Percentiles rank a stretch among this genome's conserved stretches.
Conservation (phyloP, 2,888 invertebrate species). For the Chymomyza amoena region DNA sequence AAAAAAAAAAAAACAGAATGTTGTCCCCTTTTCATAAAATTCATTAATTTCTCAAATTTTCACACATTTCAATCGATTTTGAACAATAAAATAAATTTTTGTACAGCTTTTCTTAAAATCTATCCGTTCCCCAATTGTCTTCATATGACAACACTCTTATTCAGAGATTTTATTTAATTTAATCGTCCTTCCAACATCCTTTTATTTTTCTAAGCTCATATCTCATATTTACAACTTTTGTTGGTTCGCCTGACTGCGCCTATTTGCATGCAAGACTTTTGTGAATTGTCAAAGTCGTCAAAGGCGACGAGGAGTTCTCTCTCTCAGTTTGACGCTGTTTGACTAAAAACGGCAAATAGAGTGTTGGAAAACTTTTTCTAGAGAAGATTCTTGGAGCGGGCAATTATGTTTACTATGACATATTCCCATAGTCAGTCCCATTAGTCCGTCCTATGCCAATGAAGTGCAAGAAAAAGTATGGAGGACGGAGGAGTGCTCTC, state of each 20-base stretch:
- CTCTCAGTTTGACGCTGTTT: not conserved
- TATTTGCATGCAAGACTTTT: conserved; percentile 36
- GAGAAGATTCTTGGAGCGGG: not conserved
- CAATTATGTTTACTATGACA: not conserved
- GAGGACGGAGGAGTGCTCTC: not conserved
- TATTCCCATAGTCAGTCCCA: not conserved
- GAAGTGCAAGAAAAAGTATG: not conserved
- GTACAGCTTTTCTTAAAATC: not conserved
- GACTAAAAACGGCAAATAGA: conserved; percentile 21
- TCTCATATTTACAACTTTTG: not conserved
- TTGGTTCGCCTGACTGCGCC: conserved; percentile 21
- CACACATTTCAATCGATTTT: too few relatives aligned
- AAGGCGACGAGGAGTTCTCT: too few relatives aligned
- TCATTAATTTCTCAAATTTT: too few relatives aligned
- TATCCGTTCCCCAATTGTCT: too few relatives aligned
- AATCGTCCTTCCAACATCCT: not conserved
- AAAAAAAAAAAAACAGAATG: too few relatives aligned
- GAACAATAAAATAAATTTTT: too few relatives aligned
- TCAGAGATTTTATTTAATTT: not conserved
- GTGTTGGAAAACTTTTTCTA: conserved; percentile 14
- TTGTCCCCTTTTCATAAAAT: too few relatives aligned
- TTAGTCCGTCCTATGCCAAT: not conserved
- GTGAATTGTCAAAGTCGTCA: conserved; percentile 25
- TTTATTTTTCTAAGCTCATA: not conserved
- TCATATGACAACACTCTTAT: not conserved